phyloP scores from a whole-genome alignment of 1,140 invertebrate species.

The Yoshiicerus persimilis region DNA sequence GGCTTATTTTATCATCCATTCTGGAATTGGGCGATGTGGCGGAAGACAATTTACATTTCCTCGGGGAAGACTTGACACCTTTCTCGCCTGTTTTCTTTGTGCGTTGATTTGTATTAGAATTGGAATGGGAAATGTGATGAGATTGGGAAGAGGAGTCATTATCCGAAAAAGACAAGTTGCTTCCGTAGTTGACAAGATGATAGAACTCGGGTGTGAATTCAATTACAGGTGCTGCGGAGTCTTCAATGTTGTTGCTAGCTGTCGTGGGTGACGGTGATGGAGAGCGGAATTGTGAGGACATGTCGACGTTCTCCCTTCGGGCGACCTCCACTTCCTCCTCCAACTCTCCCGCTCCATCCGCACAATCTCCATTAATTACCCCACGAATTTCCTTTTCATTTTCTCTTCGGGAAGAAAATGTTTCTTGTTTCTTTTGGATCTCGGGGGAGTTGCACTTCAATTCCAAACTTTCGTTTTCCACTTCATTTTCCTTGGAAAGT shows the following conservation, averaged over 20 bases:
- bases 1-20: constrained; percentile 48
- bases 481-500: neutral
- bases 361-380: neutral
- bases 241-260: neutral
- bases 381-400: neutral
- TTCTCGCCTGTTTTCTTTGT: neutral
- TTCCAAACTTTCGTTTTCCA: constrained; percentile 1
- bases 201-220: constrained; percentile 48
- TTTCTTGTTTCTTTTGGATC: neutral
- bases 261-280: neutral
- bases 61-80: neutral
- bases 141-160: constrained; percentile 37
- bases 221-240: constrained; percentile 33
- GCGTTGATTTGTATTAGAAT: neutral
- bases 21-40: neutral
- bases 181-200: constrained; percentile 47
- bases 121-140: neutral
- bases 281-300: neutral
- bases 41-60: constrained; percentile 1
- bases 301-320: constrained; percentile 1
- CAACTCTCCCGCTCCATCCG: neutral
- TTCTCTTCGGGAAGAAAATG: neutral
- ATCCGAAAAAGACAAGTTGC: constrained; percentile 42
- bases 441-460: neutral
- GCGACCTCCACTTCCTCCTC: neutral